Percentiles rank a stretch among this genome's conserved stretches.
phyloP scores from a whole-genome alignment of 2,888 invertebrate genomes.

The Omphaloscelis lunosa region DNA sequence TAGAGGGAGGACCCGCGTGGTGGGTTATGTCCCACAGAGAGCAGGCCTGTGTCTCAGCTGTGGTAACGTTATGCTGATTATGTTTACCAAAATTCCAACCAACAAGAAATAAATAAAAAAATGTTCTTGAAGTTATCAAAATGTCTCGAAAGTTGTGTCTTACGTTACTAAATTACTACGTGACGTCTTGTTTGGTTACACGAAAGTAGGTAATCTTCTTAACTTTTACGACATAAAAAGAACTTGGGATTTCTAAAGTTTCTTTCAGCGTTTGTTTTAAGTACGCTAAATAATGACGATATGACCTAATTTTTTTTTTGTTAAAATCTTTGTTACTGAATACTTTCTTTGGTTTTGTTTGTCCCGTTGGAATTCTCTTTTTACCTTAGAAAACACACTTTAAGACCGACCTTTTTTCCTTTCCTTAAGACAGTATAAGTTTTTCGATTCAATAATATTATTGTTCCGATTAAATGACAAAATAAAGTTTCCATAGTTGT shows the following conservation, averaged over 20 bases:
- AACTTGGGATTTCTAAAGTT: conserved; percentile 13
- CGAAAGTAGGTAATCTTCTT: conserved; percentile 18
- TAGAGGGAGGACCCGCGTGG: neutral
- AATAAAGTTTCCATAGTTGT: conserved; percentile 18
- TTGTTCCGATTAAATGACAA: conserved; percentile 20
- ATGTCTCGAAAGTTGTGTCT: conserved; percentile 23
- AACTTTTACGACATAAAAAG: conserved; percentile 19
- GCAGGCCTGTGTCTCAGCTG: neutral
- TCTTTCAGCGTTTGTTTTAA: conserved; percentile 12
- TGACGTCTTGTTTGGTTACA: conserved; percentile 21
- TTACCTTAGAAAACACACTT: neutral
- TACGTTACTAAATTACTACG: conserved; percentile 21
- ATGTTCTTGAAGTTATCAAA: conserved; percentile 10
- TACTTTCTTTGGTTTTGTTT: neutral
- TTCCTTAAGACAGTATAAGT: neutral
- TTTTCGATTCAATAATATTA: conserved; percentile 8
- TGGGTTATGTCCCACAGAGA: neutral
- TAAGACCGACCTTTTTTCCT: no score
- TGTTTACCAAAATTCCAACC: neutral
- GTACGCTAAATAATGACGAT: neutral
- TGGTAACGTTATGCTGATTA: neutral
- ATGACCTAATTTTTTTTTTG: neutral
- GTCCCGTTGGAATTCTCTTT: neutral
- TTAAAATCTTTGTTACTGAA: neutral
- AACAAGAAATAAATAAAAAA: neutral